These are phyloP conservation scores for Gymnoscelis rufifasciata DNA, from an alignment of 2,888 invertebrate genomes.

Conservation along the genomic window DNA sequence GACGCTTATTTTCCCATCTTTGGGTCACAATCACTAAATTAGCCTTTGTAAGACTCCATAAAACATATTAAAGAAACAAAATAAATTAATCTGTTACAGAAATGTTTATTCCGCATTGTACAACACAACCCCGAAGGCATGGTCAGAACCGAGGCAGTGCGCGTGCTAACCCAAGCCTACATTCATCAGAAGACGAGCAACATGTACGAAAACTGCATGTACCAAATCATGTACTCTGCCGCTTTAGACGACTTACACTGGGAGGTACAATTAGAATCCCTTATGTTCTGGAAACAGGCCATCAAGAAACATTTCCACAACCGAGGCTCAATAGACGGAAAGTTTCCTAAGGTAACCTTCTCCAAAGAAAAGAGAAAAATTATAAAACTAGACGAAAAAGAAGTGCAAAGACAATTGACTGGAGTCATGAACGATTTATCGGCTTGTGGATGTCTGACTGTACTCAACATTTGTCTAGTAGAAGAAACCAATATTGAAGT, in stretches of 20 bases:
- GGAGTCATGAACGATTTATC: conserved; percentile 81
- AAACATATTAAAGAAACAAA: too few relatives aligned
- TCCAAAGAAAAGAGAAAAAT: conserved; percentile 86
- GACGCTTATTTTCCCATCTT: too few relatives aligned
- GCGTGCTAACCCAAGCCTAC: conserved; percentile 79
- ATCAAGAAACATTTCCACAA: conserved; percentile 70
- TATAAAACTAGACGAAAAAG: conserved; percentile 80
- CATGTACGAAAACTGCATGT: conserved; percentile 68
- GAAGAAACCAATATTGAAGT: conserved; percentile 83
- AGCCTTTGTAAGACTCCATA: not conserved
- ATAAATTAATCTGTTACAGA: conserved; percentile 41
- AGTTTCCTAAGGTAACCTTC: conserved; percentile 85
- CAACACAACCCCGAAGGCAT: conserved; percentile 83
- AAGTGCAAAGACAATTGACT: conserved; percentile 78
- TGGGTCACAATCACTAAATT: too few relatives aligned
- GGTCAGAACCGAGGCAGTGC: conserved; percentile 82
- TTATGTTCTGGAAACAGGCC: conserved; percentile 82
- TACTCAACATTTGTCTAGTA: conserved; percentile 79
- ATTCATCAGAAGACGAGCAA: conserved; percentile 69
- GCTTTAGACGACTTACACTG: conserved; percentile 84
- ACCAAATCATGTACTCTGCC: conserved; percentile 78
- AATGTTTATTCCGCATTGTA: conserved; percentile 73
- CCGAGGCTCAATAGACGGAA: conserved; percentile 84
- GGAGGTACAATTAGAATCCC: conserved; percentile 84
- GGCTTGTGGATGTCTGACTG: conserved; percentile 82